Conservation (phyloP, 2,113 vertebrate species). For the Ariopsis seemanni region DNA sequence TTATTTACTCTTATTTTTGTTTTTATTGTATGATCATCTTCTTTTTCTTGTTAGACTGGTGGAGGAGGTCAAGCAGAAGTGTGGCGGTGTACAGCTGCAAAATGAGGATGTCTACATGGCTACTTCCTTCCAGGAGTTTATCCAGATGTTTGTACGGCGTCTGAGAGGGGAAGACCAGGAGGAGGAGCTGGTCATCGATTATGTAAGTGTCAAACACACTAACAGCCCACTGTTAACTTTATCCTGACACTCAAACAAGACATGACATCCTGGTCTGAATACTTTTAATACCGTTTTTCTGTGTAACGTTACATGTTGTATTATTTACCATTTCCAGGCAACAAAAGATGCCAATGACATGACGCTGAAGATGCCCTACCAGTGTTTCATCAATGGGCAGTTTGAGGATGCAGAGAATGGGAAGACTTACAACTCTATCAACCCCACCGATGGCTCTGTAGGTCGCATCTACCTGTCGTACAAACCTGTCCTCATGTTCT, state of each 20-base stretch:
- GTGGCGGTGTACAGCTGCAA: slow-evolving; percentile 75
- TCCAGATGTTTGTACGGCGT: slow-evolving; percentile 82
- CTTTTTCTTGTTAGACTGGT: slow-evolving; percentile 60
- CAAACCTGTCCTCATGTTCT: background rate
- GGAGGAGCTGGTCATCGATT: slow-evolving; percentile 72
- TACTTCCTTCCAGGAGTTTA: slow-evolving; percentile 82
- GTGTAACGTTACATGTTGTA: background rate
- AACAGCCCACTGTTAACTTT: background rate
- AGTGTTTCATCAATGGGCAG: slow-evolving; percentile 78
- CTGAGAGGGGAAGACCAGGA: slow-evolving; percentile 77
- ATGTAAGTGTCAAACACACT: slow-evolving; percentile 64
- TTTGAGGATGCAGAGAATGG: slow-evolving; percentile 78
- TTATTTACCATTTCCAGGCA: slow-evolving; percentile 59
- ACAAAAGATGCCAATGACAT: slow-evolving; percentile 75
- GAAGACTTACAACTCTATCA: slow-evolving; percentile 77
- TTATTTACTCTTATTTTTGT: background rate
- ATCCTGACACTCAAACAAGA: background rate
- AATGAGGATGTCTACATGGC: slow-evolving; percentile 90
- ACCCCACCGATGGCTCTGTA: slow-evolving; percentile 72
- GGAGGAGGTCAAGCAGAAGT: slow-evolving; percentile 81
- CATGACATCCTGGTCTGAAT: background rate
- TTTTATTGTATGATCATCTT: background rate
- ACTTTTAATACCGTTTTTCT: background rate
- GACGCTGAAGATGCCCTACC: slow-evolving; percentile 77
- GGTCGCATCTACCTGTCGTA: background rate